Percentiles rank a stretch among this genome's conserved stretches.
Evolutionary conservation across 2,797 vertebrate genomes (phyloP).

Genomic region (Parambassis ranga): DNA sequence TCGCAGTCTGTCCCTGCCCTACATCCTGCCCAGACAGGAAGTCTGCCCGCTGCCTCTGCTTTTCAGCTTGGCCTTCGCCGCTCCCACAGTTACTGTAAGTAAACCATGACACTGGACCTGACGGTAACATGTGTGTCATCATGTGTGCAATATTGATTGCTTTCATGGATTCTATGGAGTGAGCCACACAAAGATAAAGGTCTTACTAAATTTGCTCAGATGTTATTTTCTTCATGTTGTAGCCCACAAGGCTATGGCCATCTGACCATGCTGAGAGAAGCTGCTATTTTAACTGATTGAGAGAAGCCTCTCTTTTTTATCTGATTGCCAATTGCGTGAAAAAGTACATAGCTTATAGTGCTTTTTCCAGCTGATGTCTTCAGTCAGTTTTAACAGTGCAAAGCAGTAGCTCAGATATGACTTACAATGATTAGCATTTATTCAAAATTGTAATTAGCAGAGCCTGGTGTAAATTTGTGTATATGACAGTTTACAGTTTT

Average conservation of each 20-base stretch:
- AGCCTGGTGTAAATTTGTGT: no score
- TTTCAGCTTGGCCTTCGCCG: constrained; percentile 94
- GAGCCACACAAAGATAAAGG: not conserved
- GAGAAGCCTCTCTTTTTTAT: not conserved
- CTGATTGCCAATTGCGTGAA: no score
- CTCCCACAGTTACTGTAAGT: constrained; percentile 89
- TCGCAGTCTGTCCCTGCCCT: constrained; percentile 95
- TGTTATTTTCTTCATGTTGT: no score
- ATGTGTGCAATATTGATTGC: not conserved
- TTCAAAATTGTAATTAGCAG: no score
- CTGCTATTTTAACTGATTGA: not conserved
- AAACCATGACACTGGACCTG: not conserved
- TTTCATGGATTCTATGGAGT: not conserved
- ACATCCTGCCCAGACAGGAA: constrained; percentile 92
- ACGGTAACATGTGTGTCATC: not conserved
- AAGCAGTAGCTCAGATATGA: no score
- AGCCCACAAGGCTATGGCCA: not conserved
- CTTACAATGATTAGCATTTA: no score
- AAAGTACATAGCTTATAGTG: no score
- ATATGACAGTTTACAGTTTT: no score
- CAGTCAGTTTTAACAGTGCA: no score
- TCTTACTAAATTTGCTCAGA: not conserved
- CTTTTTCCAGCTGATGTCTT: no score
- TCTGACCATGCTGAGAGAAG: not conserved
- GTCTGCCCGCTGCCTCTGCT: constrained; percentile 93